Percentiles rank a stretch among this genome's conserved stretches.
These are phyloP conservation scores for Engraulis encrasicolus DNA, from an alignment of 2,113 vertebrate species.

Conservation along the genomic window DNA sequence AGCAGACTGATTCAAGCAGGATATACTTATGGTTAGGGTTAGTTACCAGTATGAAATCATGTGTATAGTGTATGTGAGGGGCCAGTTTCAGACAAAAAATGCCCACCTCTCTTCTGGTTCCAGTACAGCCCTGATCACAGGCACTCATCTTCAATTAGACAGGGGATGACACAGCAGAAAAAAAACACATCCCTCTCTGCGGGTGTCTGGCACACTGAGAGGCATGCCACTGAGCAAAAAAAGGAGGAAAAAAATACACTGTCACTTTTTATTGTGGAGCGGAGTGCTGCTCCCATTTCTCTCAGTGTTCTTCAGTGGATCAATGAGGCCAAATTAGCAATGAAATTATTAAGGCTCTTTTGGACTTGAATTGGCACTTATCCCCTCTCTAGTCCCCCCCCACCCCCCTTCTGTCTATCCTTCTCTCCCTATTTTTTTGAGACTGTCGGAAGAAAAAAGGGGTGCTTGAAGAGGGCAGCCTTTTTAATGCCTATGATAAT, in stretches of 20 bases:
- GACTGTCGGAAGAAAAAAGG: background rate
- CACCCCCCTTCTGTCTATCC: background rate
- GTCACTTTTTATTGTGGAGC: background rate
- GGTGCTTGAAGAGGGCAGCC: background rate
- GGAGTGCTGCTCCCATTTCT: background rate
- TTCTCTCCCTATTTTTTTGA: background rate
- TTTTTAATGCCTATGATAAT: slow-evolving; percentile 15
- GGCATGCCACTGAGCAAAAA: background rate
- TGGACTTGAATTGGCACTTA: background rate
- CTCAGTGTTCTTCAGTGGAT: background rate
- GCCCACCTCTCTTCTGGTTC: too few species aligned
- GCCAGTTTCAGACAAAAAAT: too few species aligned
- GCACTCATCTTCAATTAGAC: background rate
- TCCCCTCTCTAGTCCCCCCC: background rate
- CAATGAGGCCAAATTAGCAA: background rate
- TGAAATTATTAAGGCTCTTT: background rate
- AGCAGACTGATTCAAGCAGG: too few species aligned
- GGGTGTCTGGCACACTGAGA: background rate
- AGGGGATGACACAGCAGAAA: background rate
- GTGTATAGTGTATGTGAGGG: too few species aligned
- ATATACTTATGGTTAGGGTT: too few species aligned
- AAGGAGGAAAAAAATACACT: background rate
- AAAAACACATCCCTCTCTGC: background rate
- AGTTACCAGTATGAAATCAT: too few species aligned
- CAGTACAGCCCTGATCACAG: too few species aligned